A percentile compares a stretch with the other conserved stretches of the same genome.
phyloP scores from a whole-genome alignment of 2,113 vertebrate species.

The Spea bombifrons region DNA sequence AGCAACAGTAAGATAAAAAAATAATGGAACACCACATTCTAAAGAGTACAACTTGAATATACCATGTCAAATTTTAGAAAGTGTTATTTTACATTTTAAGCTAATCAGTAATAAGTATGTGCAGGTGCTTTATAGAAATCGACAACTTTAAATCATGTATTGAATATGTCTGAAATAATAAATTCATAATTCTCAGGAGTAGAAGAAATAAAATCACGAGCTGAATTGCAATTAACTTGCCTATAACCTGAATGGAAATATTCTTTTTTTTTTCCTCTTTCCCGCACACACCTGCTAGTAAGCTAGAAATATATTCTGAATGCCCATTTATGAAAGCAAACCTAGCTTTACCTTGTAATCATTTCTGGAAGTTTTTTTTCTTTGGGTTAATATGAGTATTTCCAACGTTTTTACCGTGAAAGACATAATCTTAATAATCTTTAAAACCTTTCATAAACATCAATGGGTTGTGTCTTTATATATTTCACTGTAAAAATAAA shows the following conservation, averaged over 20 bases:
- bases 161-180: constrained; percentile 36
- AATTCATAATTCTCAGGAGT: constrained; percentile 18
- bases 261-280: background rate
- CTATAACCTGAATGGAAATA: constrained; percentile 15
- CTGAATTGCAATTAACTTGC: constrained; percentile 13
- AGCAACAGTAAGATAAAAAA: too few relatives aligned
- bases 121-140: constrained; percentile 21
- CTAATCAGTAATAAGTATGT: constrained; percentile 32
- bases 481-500: too few relatives aligned
- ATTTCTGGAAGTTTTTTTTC: background rate
- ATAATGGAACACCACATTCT: too few relatives aligned
- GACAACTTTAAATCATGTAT: constrained; percentile 9
- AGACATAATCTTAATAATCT: too few relatives aligned
- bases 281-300: constrained; percentile 21
- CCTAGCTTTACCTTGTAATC: background rate
- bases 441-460: too few relatives aligned
- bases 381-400: too few relatives aligned
- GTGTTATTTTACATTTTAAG: constrained; percentile 20
- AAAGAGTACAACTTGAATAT: too few relatives aligned
- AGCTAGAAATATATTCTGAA: background rate
- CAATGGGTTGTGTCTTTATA: too few relatives aligned
- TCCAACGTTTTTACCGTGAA: too few relatives aligned
- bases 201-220: constrained; percentile 5
- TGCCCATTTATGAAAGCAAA: constrained; percentile 4
- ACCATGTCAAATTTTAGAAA: constrained; percentile 2